Evolutionary conservation across 2,113 vertebrate species (phyloP).

Genomic region (Dryoscopus gambensis): DNA sequence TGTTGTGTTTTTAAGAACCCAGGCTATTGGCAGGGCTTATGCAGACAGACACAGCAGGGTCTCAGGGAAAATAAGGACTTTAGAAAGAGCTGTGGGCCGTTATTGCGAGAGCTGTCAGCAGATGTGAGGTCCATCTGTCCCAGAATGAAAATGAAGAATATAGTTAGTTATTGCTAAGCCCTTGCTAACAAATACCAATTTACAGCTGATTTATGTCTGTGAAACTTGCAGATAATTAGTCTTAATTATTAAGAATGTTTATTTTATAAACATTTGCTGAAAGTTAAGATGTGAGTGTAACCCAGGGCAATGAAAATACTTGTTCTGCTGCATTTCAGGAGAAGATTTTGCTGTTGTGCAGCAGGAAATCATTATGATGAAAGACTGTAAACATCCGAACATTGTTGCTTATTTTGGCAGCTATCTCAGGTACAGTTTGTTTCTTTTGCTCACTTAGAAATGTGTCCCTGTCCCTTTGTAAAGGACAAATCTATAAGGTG

Average conservation of each 20-base stretch:
- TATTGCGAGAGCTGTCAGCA: background rate
- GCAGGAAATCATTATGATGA: constrained; percentile 99
- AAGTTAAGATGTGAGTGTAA: background rate
- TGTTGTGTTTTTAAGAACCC: background rate
- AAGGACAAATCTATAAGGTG: background rate
- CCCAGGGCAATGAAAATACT: constrained; percentile 23
- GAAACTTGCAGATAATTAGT: background rate
- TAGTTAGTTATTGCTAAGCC: background rate
- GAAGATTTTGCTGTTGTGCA: constrained; percentile 99
- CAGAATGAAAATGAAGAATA: background rate
- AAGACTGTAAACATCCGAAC: constrained; percentile 98
- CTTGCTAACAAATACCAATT: background rate
- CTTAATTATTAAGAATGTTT: background rate
- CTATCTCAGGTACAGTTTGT: constrained; percentile 90
- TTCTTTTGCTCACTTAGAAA: constrained; percentile 19
- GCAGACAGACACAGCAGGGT: background rate
- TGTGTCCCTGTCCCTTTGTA: background rate
- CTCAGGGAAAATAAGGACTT: background rate
- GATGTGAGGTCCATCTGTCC: background rate
- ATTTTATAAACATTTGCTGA: background rate
- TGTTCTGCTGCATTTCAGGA: constrained; percentile 75
- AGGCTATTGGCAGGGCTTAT: background rate
- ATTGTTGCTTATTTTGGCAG: constrained; percentile 99
- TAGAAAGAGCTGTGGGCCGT: background rate
- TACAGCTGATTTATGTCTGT: background rate